phyloP scores from a whole-genome alignment of 2,888 invertebrate species.

The Hypercompe scribonia region DNA sequence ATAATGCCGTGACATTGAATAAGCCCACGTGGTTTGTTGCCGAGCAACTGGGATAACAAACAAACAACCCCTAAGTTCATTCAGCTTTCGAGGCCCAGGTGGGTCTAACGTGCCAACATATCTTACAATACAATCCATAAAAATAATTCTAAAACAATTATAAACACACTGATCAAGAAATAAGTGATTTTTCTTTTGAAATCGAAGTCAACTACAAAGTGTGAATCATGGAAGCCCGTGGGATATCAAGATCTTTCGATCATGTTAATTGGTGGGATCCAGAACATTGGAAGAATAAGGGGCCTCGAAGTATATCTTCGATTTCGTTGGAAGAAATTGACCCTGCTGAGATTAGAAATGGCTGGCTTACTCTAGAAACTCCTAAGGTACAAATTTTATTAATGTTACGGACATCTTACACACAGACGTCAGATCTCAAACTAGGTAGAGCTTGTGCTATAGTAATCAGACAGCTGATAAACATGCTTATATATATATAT shows the following conservation, averaged over 20 bases:
- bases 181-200: not conserved
- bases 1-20: conserved; percentile 73
- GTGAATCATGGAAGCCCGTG: conserved; percentile 64
- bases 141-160: not conserved
- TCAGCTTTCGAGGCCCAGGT: conserved; percentile 52
- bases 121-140: not conserved
- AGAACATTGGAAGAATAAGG: conserved; percentile 67
- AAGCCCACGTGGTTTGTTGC: conserved; percentile 72
- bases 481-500: no score
- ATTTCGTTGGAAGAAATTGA: conserved; percentile 71
- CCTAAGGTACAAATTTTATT: conserved; percentile 75
- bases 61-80: conserved; percentile 70
- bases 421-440: no score
- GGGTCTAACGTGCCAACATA: conserved; percentile 36
- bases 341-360: conserved; percentile 74
- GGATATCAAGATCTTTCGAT: conserved; percentile 70
- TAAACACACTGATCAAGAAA: not conserved
- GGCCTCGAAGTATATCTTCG: conserved; percentile 66
- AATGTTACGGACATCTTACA: no score
- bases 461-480: no score
- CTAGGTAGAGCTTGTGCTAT: no score
- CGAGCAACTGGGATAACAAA: conserved; percentile 64
- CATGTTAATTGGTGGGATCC: conserved; percentile 80
- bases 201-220: conserved; percentile 2
- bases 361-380: conserved; percentile 75